Evolutionary conservation across 2,888 invertebrate species (phyloP).

Genomic region (Ecdyonurus torrentis): DNA sequence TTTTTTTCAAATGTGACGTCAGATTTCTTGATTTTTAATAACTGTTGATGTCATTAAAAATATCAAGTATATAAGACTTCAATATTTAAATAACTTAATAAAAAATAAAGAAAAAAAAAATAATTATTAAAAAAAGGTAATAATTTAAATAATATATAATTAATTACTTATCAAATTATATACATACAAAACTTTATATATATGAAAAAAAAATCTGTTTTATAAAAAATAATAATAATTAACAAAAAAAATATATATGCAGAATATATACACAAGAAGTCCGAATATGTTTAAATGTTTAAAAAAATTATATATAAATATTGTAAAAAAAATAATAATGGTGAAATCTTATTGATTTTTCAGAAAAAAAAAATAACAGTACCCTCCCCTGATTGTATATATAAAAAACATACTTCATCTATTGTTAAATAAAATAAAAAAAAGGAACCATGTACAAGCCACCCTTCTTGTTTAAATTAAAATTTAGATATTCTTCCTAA

Average conservation of each 20-base stretch:
- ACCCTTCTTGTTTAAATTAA: conserved; percentile 8
- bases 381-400: not conserved
- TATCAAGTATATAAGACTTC: not conserved
- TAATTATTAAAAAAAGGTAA: not conserved
- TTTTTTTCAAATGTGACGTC: not conserved
- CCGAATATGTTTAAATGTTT: not conserved
- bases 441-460: conserved; percentile 4
- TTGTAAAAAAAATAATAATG: conserved; percentile 3
- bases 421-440: not conserved
- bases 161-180: not conserved
- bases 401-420: not conserved
- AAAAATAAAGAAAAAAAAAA: no score
- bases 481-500: conserved; percentile 11
- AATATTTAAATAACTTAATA: no score
- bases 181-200: not conserved
- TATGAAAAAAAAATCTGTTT: conserved; percentile 1
- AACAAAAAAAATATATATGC: no score
- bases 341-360: conserved; percentile 4
- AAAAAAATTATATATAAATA: not conserved
- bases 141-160: not conserved
- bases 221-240: conserved; percentile 3
- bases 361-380: not conserved
- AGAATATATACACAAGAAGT: no score
- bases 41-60: not conserved
- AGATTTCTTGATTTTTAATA: not conserved